Base-by-base conservation (phyloP, 2,888 invertebrate species). In the Hylaea fasciaria region DNA sequence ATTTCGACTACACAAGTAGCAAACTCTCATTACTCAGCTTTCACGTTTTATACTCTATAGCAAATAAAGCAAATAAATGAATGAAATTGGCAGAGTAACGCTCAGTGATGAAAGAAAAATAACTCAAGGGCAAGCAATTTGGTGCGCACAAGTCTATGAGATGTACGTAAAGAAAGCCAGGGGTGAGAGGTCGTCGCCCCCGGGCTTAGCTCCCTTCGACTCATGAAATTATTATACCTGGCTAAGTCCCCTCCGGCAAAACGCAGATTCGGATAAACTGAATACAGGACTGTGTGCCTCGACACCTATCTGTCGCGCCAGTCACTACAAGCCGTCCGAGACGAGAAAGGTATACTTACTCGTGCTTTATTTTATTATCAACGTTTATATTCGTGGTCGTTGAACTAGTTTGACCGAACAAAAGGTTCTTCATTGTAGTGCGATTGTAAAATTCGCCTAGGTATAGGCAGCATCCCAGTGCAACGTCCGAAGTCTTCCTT, bases 131-230 rank as follows among this genome's bases (percentile, higher is more conserved):
- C 71, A 75, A 73, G 71, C 67, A 72, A 75, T 63, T 72, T 70
- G 67, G 79, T 7, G 78, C 68, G 76, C 71, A 66, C 67, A 69
- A 67, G 75, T 80, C 73, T 76, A 74, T 78, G 70, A 75, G 77
- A 74, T 75, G 74, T 76, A 78, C 74, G 78, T 75, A 77, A 82
- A 86, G 85, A 84, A 82, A 82, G 73, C 80, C 79, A 83, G 81
- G 90, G 90, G 89, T 85, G 88, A 76, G 78, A 83, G 89, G 86
- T 86, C 85, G 78, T 78, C 82, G 88, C 78, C 76, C 88, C 70
- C 74, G 70, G 63, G 65, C 78, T 80, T 69, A 79, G 75, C 77
- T 75, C 81, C 82, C 81, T 81, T 77, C 76, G 68, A 76, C 62
- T 76, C 76, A 80, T 81, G 73, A 81, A 81, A 78, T 79, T 74